Conservation (phyloP, 2,113 vertebrate genomes). For the Lepus europaeus region DNA sequence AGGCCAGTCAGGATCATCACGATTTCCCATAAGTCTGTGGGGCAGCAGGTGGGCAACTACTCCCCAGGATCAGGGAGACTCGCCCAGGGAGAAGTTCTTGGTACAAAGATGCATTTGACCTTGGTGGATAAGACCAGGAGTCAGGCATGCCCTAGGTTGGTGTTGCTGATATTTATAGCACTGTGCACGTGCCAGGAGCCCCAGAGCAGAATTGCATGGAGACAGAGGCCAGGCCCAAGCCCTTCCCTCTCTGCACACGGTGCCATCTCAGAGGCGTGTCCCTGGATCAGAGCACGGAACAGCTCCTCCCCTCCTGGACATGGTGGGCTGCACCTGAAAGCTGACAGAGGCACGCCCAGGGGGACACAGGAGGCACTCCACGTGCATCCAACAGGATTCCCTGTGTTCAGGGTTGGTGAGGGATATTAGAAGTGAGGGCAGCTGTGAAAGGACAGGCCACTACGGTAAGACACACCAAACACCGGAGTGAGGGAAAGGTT, state of each 20-base stretch:
- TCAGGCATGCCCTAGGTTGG: neutral
- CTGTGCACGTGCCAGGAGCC: too few species aligned
- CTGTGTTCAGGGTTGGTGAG: too few species aligned
- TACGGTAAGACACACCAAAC: too few species aligned
- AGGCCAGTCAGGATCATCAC: neutral
- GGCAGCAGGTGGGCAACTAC: too few species aligned
- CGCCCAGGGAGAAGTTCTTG: neutral
- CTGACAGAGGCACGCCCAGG: neutral
- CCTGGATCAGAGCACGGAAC: too few species aligned
- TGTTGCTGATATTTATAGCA: neutral
- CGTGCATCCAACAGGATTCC: neutral
- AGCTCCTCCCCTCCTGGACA: neutral
- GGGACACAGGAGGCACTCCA: neutral
- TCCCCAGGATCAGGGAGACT: neutral
- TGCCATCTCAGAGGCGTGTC: neutral
- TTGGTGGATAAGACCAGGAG: neutral
- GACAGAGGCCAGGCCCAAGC: neutral
- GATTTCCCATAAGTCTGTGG: neutral
- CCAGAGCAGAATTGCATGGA: too few species aligned
- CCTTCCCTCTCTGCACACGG: too few species aligned
- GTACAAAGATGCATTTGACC: neutral
- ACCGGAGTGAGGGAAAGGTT: too few species aligned
- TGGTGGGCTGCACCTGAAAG: neutral
- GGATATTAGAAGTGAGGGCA: neutral
- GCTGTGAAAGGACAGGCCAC: too few species aligned